Percentiles rank a stretch among this genome's conserved stretches.
Evolutionary conservation across 1,140 invertebrate genomes (phyloP).

Genomic region (Atta colombica): DNA sequence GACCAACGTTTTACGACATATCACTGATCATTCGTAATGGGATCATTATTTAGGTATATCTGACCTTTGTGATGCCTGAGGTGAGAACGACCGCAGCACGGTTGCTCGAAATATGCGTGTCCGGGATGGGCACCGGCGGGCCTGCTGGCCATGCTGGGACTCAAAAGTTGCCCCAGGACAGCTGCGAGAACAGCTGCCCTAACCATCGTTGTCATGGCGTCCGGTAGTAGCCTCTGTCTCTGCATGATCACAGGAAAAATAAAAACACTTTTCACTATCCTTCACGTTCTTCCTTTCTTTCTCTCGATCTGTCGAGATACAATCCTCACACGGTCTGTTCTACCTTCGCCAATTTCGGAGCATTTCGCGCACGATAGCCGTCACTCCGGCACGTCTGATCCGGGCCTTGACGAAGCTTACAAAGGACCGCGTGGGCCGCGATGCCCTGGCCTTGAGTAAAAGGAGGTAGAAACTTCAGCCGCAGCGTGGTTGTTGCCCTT

Average conservation of each 20-base stretch:
- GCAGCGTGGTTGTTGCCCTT: slow-evolving; percentile 76
- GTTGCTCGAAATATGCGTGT: slow-evolving; percentile 86
- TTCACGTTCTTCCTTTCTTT: neutral
- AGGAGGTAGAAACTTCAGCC: slow-evolving; percentile 16
- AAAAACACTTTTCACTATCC: slow-evolving; percentile 4
- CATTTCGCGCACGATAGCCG: slow-evolving; percentile 7
- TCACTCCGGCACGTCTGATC: neutral
- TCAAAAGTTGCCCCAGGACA: slow-evolving; percentile 82
- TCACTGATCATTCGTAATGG: neutral
- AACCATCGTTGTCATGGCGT: slow-evolving; percentile 79
- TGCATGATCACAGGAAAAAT: slow-evolving; percentile 72
- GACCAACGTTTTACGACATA: neutral
- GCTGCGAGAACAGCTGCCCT: slow-evolving; percentile 85
- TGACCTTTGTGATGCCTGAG: slow-evolving; percentile 86
- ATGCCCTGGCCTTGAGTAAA: slow-evolving; percentile 68
- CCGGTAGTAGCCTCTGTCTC: slow-evolving; percentile 75
- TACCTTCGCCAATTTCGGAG: slow-evolving; percentile 25
- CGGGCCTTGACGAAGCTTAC: slow-evolving; percentile 1
- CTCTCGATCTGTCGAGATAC: slow-evolving; percentile 19
- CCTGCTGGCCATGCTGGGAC: slow-evolving; percentile 79
- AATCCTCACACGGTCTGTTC: neutral
- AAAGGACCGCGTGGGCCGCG: slow-evolving; percentile 44
- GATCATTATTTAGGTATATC: slow-evolving; percentile 3
- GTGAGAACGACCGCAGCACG: slow-evolving; percentile 85
- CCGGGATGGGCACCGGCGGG: slow-evolving; percentile 84